Evolutionary conservation across 2,888 invertebrate genomes (phyloP).

Genomic region (Epinotia bilunana): DNA sequence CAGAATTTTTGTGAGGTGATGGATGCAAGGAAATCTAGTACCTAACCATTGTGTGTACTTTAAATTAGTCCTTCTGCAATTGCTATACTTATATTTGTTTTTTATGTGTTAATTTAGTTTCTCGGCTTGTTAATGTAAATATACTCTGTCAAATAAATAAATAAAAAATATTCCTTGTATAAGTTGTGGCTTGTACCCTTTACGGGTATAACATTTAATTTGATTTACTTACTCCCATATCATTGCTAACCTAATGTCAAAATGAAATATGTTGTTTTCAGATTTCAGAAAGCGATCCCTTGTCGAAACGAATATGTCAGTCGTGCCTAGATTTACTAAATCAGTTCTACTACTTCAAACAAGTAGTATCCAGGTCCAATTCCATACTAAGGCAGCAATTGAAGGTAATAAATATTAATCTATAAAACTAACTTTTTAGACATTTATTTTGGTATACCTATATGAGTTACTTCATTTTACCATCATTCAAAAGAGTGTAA

Average conservation of each 20-base stretch:
- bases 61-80: too few relatives aligned
- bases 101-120: too few relatives aligned
- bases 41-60: too few relatives aligned
- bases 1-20: too few relatives aligned
- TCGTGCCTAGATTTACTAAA: constrained; percentile 74
- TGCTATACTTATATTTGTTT: too few relatives aligned
- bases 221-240: background rate
- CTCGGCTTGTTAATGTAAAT: too few relatives aligned
- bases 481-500: too few relatives aligned
- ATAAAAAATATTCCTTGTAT: background rate
- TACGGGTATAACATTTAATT: background rate
- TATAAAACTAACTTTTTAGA: too few relatives aligned
- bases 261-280: constrained; percentile 50
- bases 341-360: constrained; percentile 77
- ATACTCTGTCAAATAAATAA: too few relatives aligned
- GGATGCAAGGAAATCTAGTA: too few relatives aligned
- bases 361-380: constrained; percentile 74
- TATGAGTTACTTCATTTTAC: too few relatives aligned
- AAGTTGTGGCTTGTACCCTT: background rate
- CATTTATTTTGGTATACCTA: too few relatives aligned
- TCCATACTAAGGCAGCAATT: constrained; percentile 71
- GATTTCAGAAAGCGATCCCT: constrained; percentile 70
- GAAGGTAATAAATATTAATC: constrained; percentile 52
- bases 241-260: background rate
- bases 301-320: constrained; percentile 77